Base-by-base conservation (phyloP, 2,113 vertebrate species). In the Amia ocellicauda region DNA sequence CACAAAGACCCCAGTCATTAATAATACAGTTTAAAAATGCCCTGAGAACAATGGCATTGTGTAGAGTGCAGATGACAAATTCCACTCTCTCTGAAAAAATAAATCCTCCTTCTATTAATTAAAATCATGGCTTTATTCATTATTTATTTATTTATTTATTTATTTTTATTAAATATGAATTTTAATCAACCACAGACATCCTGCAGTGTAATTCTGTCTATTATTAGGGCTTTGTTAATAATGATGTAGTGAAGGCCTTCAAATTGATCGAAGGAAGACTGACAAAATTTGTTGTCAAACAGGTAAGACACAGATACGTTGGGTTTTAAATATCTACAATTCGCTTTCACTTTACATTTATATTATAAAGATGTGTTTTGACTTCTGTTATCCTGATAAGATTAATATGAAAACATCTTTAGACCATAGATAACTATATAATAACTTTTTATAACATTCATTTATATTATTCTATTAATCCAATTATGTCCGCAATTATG, bases 31-130 rank as follows among this genome's bases (percentile, higher is more conserved):
- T 60, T 63, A 64, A 36, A 75, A 73, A 83, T 72, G 79, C 84
- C 63, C 56, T 22, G 2, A 64, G 80, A 86, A 89, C 86, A 90
- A 89, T 86, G 78, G 81, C 78, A 83, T 84, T 87, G 84, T 86
- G 80, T 78, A 24, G 72, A 74, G 79, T 83, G 79, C 78, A 86
- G 67, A 85, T 84, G 84, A 88, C 77, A 65, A 85, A 86, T 84
- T 49, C 68, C 75, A 78, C 68, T 73, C 50, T 77, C 77, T 83
- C 78, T 81, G 62, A 79, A 74, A 56, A 50, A 24, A 29, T 73
- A 76, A 79, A 59, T 62, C 67, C 73, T 78, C 80, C 72, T 77
- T 86, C 81, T 87, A 81, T 88, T 88, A 85, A 87, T 88, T 85
- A 86, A 73, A 76, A 75, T 84, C 78, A 84, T 67, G 73, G 80